Base-by-base conservation (phyloP, 2,113 vertebrate species). In the Bujurquina vittata region DNA sequence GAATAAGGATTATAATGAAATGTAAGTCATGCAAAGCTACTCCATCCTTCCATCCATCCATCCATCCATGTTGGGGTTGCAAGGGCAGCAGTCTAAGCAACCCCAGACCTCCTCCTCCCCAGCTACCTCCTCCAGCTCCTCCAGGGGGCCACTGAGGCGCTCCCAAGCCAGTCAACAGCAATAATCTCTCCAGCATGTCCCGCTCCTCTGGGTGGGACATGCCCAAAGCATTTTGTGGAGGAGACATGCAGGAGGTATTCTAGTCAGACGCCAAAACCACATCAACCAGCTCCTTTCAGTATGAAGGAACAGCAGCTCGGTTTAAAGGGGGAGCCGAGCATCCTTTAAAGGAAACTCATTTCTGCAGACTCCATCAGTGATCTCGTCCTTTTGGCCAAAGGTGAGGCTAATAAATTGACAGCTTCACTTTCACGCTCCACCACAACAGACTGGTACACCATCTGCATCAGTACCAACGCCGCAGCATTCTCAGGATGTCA, bases 401-500 rank as follows among this genome's bases (percentile, higher is more conserved):
- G 4, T 46, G 22, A 14, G 37, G 62, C 37, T 0, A 37, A 11
- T 46, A 26, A 46, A 67, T 4, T 2, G 62, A 46, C 14, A 46
- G 62, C 62, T 17, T 65, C 12, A 65, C 15, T 43, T 43, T 65
- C 35, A 40, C 12, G 9, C 35, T 37, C 9, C 35, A 37, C 35
- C 35, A 37, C 35, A 37, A 37, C 35, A 37, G 35, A 37, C 37
- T 1, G 0, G 1, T 46, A 0, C 62, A 46, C 22, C 22, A 26
- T 46, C 37, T 46, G 62, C 62, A 46, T 67, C n/a, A 65, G 33
- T 65, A 65, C 62, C 15, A 43, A 43, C n/a, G 22, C 7, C 0
- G 0, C 35, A 43, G n/a, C 62, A 0, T 29, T 49, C 15, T 69
- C 40, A 49, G 15, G 37, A 69, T 0, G 22, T 69, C 63, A 69